Base-by-base conservation (phyloP, 2,797 vertebrate species). In the Cetoscarus ocellatus region DNA sequence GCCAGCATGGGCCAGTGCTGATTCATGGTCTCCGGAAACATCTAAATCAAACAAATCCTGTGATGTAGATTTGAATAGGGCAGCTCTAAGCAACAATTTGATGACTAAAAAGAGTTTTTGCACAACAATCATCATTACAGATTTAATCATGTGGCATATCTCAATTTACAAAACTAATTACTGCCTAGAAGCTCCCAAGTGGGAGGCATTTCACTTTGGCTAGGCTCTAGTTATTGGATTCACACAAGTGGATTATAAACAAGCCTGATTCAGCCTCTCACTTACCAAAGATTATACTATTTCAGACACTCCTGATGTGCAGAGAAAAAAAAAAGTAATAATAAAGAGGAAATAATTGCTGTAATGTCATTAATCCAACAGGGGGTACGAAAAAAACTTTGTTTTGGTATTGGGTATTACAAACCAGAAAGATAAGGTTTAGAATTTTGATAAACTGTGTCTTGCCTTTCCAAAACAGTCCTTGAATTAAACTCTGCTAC, bases 11-110 rank as follows among this genome's bases (percentile, higher is more conserved):
- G 76, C 52, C 50, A 10, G 15, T 60, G 61, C 65, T 78, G 72
- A 77, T 79, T 86, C 75, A 79, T 43, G 34, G 39, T 56, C 36
- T 19, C 73, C 27, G 72, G 62, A 79, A 64, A 66, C 34, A 45
- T 56, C 59, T 5, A 6, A 77, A 72, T 58, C 17, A 64, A 70
- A 84, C 70, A 62, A 81, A 79, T 52, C 60, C 15, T 27, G 7
- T 58, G 60, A 54, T 4, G 53, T 69, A 45, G 12, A 51, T 65
- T 35, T 74, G 47, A 74, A 63, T 34, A 38, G 11, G 27, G 27
- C 27, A 27, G 69, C 61, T 18, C 1, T 5, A 72, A 66, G 65
- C 50, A 44, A 62, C 27, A 27, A 67, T 54, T 34, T 67, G 67
- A 77, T 59, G 14, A 27, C 17, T 1, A 11, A 67, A 75, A 68